Conservation (phyloP, 1,140 invertebrate genomes). For the Anastatus disparis region DNA sequence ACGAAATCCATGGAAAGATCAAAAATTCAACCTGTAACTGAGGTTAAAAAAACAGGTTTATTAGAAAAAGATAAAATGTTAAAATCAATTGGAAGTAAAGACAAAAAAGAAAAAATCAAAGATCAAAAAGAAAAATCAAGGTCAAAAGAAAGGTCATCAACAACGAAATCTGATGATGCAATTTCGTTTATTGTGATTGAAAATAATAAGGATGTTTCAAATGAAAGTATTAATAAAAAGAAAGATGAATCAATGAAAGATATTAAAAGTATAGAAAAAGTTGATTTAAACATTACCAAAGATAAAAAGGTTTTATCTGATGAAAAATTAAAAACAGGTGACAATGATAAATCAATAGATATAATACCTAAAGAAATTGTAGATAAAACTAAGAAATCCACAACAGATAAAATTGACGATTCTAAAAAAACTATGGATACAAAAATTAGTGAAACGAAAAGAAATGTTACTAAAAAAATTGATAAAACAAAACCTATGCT, state of each 20-base stretch:
- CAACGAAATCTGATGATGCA: constrained; percentile 15
- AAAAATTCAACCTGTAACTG: not conserved
- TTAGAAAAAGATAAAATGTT: not conserved
- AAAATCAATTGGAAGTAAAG: not conserved
- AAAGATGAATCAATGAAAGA: not conserved
- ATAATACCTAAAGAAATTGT: too few species aligned
- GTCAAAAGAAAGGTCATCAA: not conserved
- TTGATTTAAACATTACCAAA: not conserved
- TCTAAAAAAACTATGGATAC: too few species aligned
- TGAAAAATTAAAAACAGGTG: not conserved
- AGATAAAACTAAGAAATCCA: too few species aligned
- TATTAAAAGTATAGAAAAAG: not conserved
- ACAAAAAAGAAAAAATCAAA: not conserved
- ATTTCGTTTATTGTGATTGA: constrained; percentile 34
- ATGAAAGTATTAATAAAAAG: not conserved
- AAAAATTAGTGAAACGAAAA: too few species aligned
- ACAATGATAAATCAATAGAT: not conserved
- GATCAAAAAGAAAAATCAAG: constrained; percentile 8
- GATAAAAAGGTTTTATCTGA: not conserved
- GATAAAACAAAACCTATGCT: too few species aligned
- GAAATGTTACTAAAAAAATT: too few species aligned
- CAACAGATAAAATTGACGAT: too few species aligned
- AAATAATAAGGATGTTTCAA: not conserved
- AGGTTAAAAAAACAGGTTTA: not conserved
- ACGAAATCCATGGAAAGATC: not conserved